phyloP scores from a whole-genome alignment of 2,113 vertebrate genomes.

The Mastomys coucha region DNA sequence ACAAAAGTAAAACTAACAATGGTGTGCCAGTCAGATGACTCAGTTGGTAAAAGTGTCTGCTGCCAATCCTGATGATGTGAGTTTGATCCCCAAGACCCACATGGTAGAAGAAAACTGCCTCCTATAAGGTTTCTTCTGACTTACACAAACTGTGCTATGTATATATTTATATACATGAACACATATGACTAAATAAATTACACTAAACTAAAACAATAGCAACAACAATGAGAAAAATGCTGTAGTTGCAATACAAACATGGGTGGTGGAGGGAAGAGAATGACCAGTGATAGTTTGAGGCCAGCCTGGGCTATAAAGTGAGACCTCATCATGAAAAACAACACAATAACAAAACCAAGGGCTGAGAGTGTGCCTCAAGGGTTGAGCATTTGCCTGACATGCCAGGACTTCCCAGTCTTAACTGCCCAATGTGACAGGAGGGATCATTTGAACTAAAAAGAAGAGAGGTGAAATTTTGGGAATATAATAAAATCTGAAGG shows the following conservation, averaged over 20 bases:
- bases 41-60: neutral
- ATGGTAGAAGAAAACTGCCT: neutral
- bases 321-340: neutral
- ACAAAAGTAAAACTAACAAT: neutral
- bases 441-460: neutral
- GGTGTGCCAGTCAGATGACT: too few species aligned
- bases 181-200: neutral
- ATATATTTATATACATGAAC: neutral
- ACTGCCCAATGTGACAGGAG: too few species aligned
- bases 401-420: too few species aligned
- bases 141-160: neutral
- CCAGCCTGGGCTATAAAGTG: neutral
- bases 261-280: neutral
- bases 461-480: neutral
- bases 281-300: neutral
- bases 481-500: neutral
- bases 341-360: neutral
- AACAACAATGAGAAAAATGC: neutral
- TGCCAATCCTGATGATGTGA: neutral
- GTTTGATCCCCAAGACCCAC: too few species aligned
- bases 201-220: neutral
- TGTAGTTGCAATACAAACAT: neutral
- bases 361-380: rapidly evolving
- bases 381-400: neutral
- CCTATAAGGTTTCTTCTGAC: neutral